Evolutionary conservation across 2,797 vertebrate species (phyloP).

Genomic region (Crenuchus spilurus): DNA sequence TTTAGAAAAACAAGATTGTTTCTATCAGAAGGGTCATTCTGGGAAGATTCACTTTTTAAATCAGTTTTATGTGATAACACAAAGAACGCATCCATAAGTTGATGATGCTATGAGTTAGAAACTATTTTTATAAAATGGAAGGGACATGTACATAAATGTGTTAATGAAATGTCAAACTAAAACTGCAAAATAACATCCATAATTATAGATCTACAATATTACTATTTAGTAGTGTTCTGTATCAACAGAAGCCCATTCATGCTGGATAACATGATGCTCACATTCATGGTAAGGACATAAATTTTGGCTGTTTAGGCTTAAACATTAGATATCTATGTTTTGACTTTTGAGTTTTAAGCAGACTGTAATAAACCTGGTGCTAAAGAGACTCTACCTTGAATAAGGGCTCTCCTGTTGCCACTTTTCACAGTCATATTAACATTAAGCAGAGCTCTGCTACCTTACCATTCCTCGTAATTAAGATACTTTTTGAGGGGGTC

Average conservation of each 20-base stretch:
- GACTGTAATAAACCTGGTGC: slow-evolving; percentile 29
- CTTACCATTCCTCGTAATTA: slow-evolving; percentile 36
- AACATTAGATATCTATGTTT: background rate
- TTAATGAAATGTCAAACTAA: too few species aligned
- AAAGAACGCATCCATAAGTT: background rate
- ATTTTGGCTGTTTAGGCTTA: background rate
- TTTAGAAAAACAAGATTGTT: background rate
- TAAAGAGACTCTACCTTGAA: slow-evolving; percentile 17
- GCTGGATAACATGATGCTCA: background rate
- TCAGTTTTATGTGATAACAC: background rate
- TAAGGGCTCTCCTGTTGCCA: slow-evolving; percentile 17
- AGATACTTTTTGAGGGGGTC: slow-evolving; percentile 41
- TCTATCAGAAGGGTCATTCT: background rate
- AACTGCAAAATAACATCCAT: background rate
- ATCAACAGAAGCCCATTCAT: background rate
- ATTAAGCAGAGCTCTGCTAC: slow-evolving; percentile 27
- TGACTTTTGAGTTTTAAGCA: background rate
- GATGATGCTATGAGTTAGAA: too few species aligned
- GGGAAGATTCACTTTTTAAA: background rate
- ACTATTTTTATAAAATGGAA: too few species aligned
- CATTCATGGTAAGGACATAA: background rate
- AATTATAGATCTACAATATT: background rate
- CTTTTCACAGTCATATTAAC: slow-evolving; percentile 45
- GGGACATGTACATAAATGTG: too few species aligned
- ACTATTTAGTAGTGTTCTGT: background rate